Base-by-base conservation (phyloP, 2,113 vertebrate species). In the Neolamprologus hecqui region DNA sequence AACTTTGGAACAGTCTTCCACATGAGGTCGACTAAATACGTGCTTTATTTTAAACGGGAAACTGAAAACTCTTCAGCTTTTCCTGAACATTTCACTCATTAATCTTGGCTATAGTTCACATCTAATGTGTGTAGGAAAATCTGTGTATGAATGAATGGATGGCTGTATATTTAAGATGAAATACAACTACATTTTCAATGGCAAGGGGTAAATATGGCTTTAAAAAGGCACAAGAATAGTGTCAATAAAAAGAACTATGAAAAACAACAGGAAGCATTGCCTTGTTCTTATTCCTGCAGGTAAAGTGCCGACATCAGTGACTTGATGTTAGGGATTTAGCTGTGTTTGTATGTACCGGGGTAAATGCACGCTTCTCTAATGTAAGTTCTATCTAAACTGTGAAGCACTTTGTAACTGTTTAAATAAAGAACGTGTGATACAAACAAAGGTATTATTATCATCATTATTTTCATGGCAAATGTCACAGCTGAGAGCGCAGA, bases 401-500 rank as follows among this genome's bases (percentile, higher is more conserved):
- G 14, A 75, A 47, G 9, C 23, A 28, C 14, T 31, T 47, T 75
- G 70, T 49, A 12, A 19, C 42, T 12, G 70, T 19, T 75, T 10
- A 15, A 28, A 47, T 17, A 65, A 65, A 65, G 31, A 65, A 28
- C 28, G 42, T 47, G 42, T 26, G 23, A 28, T 47, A 7, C 9
- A 75, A 47, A 47, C 47, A 28, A 47, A 75, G 23, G 15, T 47
- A 5, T 31, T 75, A 12, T 47, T 1, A 28, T 75, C 68, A 28
- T 47, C 9, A 19, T 47, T 28, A 19, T 49, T 2, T 49, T 31
- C 55, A 35, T 49, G 79, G 54, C 73, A 77, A 60, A 68, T 84
- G 84, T 88, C 68, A 90, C 85, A 40, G 31, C 86, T 89, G 77
- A 82, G 35, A 83, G 54, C 81, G 84, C 79, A 21, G 5, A 83